Conservation (phyloP, 2,797 vertebrate genomes). For the Ceyx erithaca region DNA sequence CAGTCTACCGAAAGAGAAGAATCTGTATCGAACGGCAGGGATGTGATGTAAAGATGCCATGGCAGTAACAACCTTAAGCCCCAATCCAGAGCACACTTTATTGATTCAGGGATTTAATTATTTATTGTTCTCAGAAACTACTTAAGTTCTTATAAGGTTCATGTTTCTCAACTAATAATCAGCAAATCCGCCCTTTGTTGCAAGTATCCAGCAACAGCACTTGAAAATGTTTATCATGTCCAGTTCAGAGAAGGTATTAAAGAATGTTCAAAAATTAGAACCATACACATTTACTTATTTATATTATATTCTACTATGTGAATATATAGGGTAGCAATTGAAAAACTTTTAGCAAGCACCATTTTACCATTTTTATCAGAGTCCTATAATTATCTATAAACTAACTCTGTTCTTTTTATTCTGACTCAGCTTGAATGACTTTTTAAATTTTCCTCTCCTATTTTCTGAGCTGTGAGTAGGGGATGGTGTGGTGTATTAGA, state of each 20-base stretch:
- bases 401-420: neutral
- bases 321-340: neutral
- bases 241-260: neutral
- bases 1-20: neutral
- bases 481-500: neutral
- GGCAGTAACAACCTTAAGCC: neutral
- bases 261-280: neutral
- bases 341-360: neutral
- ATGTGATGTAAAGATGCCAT: neutral
- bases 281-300: neutral
- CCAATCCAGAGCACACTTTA: constrained; percentile 41
- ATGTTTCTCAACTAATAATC: constrained; percentile 65
- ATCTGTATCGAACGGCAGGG: neutral
- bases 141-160: constrained; percentile 60
- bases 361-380: neutral
- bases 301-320: neutral
- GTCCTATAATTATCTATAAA: neutral
- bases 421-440: neutral
- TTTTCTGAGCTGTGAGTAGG: neutral
- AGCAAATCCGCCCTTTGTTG: constrained; percentile 61
- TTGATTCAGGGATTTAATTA: constrained; percentile 48
- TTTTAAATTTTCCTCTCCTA: neutral
- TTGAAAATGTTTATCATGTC: constrained; percentile 8
- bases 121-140: constrained; percentile 70
- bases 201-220: constrained; percentile 7